phyloP scores from a whole-genome alignment of 1,140 invertebrate genomes.

The Drosophila ironensis region DNA sequence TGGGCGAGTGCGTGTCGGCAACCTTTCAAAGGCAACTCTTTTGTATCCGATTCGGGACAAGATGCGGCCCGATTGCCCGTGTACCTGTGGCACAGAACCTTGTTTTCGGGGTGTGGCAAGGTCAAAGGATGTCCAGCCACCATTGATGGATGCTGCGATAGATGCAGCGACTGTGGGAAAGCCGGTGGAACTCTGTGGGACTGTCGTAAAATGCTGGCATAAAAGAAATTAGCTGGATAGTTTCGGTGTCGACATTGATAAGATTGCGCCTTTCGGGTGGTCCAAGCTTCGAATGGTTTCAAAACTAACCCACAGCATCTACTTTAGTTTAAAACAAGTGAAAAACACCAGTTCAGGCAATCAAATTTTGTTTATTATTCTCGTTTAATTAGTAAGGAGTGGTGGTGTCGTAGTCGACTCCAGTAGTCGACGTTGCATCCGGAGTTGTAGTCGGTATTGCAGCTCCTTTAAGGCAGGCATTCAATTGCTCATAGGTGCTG shows the following conservation, averaged over 20 bases:
- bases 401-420: too few species aligned
- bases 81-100: slow-evolving; percentile 24
- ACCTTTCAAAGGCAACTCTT: slow-evolving; percentile 36
- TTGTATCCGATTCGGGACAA: slow-evolving; percentile 18
- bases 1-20: slow-evolving; percentile 34
- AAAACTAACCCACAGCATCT: background rate
- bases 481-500: slow-evolving; percentile 28
- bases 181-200: background rate
- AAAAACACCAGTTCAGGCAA: background rate
- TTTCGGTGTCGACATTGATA: slow-evolving; percentile 37
- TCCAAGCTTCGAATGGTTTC: slow-evolving; percentile 13
- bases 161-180: slow-evolving; percentile 54
- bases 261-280: slow-evolving; percentile 43
- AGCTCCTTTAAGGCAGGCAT: slow-evolving; percentile 28
- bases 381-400: background rate
- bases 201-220: slow-evolving; percentile 64
- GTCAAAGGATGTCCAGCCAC: slow-evolving; percentile 44
- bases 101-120: slow-evolving; percentile 43
- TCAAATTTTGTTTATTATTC: background rate
- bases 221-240: slow-evolving; percentile 60
- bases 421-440: background rate
- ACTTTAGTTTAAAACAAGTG: background rate
- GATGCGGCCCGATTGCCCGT: slow-evolving; percentile 35
- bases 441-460: background rate
- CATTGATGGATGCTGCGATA: slow-evolving; percentile 56